Evolutionary conservation across 2,888 invertebrate genomes (phyloP), one percentile per base, ranked within the genome.

Genomic region (Euplexia lucipara): DNA sequence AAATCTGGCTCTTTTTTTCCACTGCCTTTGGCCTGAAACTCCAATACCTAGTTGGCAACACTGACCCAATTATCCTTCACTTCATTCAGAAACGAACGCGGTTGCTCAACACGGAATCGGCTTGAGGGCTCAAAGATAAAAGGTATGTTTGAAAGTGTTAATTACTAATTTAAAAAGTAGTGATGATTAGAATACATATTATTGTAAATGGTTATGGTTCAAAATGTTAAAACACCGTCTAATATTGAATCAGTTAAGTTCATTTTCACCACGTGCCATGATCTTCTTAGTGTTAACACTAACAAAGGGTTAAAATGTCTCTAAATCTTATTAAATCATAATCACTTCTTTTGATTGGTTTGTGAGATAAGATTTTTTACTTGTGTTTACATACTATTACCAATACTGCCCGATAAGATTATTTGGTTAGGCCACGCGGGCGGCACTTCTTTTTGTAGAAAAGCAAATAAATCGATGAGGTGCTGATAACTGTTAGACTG

Each of bases 371-470:
- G 52, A 48, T 52, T 61, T 62, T 61, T 70, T 48, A 54, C 47
- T 26, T 49, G 12, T 70, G 32, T 68, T 58, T 54, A 54, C 26
- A 32, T 37, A n/a, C n/a, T n/a, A 60, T 10, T 12, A 59, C 47
- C 12, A 60, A 48, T 63, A 48, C 34, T 49, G 47, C 7, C 26
- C 41, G 85, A 86, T 86, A 84, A 85, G 83, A 83, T 82, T 83
- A 79, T 83, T 85, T 84, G 79, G 48, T 80, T 82, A 84, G 64
- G 45, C 54, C 66, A 74, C 45, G 78, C 45, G 61, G 62, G 39
- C 35, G 59, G 66, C 57, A 39, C 35, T 39, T 64, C 58, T 58
- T 65, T n/a, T 32, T 59, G n/a, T 69, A 49, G 57, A 65, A 70
- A 67, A 68, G 73, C 60, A 70, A 76, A 78, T 57, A 72, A 44